Percentiles rank a stretch among this genome's conserved stretches.
These are phyloP conservation scores for Trachymyrmex cornetzi DNA, from an alignment of 1,140 invertebrate genomes.

Conservation along the genomic window DNA sequence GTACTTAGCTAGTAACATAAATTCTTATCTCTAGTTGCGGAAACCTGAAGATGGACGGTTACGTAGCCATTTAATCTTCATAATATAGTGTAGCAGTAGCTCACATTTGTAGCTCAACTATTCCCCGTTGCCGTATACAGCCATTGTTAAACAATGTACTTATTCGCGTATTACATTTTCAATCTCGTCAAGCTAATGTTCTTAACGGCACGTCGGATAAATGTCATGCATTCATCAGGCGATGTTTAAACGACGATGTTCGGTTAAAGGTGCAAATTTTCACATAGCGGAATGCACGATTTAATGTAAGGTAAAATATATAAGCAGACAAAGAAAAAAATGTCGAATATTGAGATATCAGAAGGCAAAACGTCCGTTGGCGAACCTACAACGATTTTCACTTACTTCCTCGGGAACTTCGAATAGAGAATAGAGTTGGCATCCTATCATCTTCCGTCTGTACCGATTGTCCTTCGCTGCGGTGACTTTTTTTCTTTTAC, in stretches of 20 bases:
- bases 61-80: background rate
- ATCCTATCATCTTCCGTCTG: conserved; percentile 28
- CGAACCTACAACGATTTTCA: conserved; percentile 78
- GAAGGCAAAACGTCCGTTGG: conserved; percentile 49
- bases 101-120: conserved; percentile 4
- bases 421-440: conserved; percentile 57
- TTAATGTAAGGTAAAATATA: conserved; percentile 52
- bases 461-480: conserved; percentile 7
- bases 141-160: background rate
- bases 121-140: no score
- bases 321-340: conserved; percentile 30
- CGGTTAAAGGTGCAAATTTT: conserved; percentile 60
- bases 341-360: conserved; percentile 54
- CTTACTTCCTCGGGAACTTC: conserved; percentile 73
- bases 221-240: background rate
- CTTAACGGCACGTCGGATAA: background rate
- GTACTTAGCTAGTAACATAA: conserved; percentile 46
- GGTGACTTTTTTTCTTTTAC: conserved; percentile 50
- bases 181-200: background rate
- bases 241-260: background rate
- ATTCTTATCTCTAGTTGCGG: conserved; percentile 52
- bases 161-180: background rate
- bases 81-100: background rate
- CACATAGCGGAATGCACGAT: conserved; percentile 66
- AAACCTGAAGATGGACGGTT: background rate